Conservation (phyloP, 1,140 invertebrate genomes). For the Propsilocerus akamusi region DNA sequence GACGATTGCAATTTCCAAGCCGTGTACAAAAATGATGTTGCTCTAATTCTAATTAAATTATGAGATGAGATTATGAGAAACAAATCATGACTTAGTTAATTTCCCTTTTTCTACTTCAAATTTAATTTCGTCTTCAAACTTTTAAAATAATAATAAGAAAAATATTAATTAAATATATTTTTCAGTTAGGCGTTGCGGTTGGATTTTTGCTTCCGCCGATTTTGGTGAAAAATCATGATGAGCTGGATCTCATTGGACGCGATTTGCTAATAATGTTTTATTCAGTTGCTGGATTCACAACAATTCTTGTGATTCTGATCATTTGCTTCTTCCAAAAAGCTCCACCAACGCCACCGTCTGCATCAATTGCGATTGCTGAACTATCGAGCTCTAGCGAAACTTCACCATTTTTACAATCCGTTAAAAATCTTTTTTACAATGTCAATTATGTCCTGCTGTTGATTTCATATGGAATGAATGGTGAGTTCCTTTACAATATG, state of each 20-base stretch:
- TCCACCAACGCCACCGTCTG: slow-evolving; percentile 59
- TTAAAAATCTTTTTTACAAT: slow-evolving; percentile 51
- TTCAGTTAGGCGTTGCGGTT: slow-evolving; percentile 65
- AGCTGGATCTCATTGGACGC: slow-evolving; percentile 34
- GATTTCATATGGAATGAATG: slow-evolving; percentile 71
- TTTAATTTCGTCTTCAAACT: too few species aligned
- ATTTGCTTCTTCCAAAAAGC: slow-evolving; percentile 54
- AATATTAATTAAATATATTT: slow-evolving; percentile 7
- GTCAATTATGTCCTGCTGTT: slow-evolving; percentile 56
- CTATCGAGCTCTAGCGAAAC: slow-evolving; percentile 24
- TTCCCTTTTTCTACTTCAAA: too few species aligned
- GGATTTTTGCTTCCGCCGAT: slow-evolving; percentile 76
- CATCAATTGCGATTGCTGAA: slow-evolving; percentile 41
- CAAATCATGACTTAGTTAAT: too few species aligned
- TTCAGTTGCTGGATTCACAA: slow-evolving; percentile 46
- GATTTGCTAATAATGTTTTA: slow-evolving; percentile 63
- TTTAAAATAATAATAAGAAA: too few species aligned
- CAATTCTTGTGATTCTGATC: slow-evolving; percentile 49
- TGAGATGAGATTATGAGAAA: too few species aligned
- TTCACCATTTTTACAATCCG: slow-evolving; percentile 39
- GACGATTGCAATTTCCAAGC: too few species aligned
- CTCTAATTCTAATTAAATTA: too few species aligned
- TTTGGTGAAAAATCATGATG: slow-evolving; percentile 41
- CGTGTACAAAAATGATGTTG: too few species aligned
- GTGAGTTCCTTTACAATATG: too few species aligned